These are phyloP conservation scores for Rhegmatorhina hoffmannsi DNA, from an alignment of 2,113 vertebrate species.

Conservation along the genomic window DNA sequence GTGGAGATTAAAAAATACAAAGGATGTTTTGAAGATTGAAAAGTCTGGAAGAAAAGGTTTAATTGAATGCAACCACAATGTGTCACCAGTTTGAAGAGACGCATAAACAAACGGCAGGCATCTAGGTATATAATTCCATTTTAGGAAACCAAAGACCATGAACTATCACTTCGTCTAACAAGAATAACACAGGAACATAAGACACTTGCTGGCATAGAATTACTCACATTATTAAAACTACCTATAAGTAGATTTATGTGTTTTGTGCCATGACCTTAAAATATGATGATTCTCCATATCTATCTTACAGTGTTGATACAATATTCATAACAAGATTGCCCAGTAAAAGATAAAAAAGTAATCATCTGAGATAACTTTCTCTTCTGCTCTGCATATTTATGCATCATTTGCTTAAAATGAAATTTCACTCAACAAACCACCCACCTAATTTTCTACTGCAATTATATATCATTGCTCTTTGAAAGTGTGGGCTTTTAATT, in stretches of 20 bases:
- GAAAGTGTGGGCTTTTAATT: not conserved
- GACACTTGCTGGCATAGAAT: not conserved
- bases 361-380: not conserved
- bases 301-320: not conserved
- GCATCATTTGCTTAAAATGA: not conserved
- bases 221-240: conserved; percentile 3
- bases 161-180: not conserved
- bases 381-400: not conserved
- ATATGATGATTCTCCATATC: not conserved
- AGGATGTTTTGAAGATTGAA: conserved; percentile 42
- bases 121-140: conserved; percentile 44
- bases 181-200: not conserved
- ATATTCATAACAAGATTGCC: not conserved
- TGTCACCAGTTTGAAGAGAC: conserved; percentile 9
- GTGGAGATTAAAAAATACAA: conserved; percentile 45
- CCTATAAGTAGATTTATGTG: not conserved
- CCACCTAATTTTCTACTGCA: not conserved
- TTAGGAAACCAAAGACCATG: not conserved
- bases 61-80: conserved; percentile 9
- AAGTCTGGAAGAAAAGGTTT: conserved; percentile 17
- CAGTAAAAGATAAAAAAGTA: not conserved
- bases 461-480: not conserved
- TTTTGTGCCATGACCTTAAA: not conserved
- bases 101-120: conserved; percentile 47
- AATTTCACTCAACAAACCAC: not conserved